Conservation (phyloP, 2,797 vertebrate species). For the Microctenopoma lineatum region DNA sequence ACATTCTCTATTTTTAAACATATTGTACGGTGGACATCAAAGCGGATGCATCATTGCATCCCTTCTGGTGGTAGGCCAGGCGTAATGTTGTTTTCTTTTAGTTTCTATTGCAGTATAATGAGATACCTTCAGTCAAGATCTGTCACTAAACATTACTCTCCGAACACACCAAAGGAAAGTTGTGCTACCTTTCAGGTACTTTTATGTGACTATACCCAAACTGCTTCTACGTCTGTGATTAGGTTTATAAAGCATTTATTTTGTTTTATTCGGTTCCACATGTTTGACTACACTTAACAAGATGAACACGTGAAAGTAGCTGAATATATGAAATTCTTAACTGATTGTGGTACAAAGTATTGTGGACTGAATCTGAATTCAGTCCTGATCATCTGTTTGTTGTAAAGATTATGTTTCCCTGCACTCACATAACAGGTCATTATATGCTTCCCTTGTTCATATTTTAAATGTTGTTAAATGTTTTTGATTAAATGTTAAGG, state of each 20-base stretch:
- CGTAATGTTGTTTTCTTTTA: conserved; percentile 65
- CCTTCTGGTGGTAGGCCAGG: conserved; percentile 41
- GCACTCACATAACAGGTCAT: conserved; percentile 8
- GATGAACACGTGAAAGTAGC: background rate
- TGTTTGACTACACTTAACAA: conserved; percentile 4
- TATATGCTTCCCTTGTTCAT: background rate
- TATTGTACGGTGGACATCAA: conserved; percentile 32
- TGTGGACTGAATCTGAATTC: background rate
- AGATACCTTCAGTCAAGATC: conserved; percentile 60
- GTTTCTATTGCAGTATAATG: conserved; percentile 64
- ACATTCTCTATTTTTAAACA: conserved; percentile 56
- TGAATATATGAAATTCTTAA: background rate
- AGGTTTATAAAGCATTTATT: conserved; percentile 26
- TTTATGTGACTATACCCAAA: conserved; percentile 3
- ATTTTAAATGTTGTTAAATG: background rate
- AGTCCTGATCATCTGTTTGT: conserved; percentile 10
- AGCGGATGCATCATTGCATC: conserved; percentile 24
- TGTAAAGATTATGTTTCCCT: conserved; percentile 2
- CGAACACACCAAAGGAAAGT: conserved; percentile 44
- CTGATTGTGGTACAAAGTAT: background rate
- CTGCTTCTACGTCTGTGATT: conserved; percentile 32
- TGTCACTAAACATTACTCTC: conserved; percentile 60
- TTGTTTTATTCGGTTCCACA: conserved; percentile 14
- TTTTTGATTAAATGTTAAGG: background rate
- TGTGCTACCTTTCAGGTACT: conserved; percentile 46